Conservation (phyloP, 1,140 invertebrate genomes). For the Halesus radiatus region DNA sequence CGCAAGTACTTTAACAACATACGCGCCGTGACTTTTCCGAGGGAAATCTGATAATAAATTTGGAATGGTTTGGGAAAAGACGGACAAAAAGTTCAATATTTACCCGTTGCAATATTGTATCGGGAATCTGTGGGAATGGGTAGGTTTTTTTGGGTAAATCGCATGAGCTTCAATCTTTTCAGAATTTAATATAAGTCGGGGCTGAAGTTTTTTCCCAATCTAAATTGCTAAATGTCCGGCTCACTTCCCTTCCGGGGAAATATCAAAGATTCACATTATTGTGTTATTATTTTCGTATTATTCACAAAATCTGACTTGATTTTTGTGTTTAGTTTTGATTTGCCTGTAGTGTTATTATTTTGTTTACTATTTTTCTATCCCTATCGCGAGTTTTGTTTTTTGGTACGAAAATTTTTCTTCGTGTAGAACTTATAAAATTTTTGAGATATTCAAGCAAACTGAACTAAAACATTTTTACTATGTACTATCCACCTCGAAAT, state of each 20-base stretch:
- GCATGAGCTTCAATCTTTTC: constrained; percentile 7
- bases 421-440: too few species aligned
- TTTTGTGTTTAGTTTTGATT: too few species aligned
- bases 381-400: too few species aligned
- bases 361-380: too few species aligned
- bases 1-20: background rate
- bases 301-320: too few species aligned
- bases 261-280: background rate
- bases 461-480: too few species aligned
- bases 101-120: constrained; percentile 7
- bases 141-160: constrained; percentile 11
- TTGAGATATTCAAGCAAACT: too few species aligned
- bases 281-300: too few species aligned
- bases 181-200: constrained; percentile 15
- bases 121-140: background rate
- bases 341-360: too few species aligned
- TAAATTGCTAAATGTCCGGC: constrained; percentile 3
- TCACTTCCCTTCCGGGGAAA: background rate
- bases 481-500: too few species aligned
- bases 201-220: background rate
- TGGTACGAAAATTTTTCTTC: too few species aligned
- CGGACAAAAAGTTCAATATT: background rate
- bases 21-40: background rate
- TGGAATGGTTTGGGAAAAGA: background rate
- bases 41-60: background rate